Percentiles rank a stretch among this genome's conserved stretches.
Evolutionary conservation across 2,888 invertebrate species (phyloP).

Genomic region (Ophioninae sp.): DNA sequence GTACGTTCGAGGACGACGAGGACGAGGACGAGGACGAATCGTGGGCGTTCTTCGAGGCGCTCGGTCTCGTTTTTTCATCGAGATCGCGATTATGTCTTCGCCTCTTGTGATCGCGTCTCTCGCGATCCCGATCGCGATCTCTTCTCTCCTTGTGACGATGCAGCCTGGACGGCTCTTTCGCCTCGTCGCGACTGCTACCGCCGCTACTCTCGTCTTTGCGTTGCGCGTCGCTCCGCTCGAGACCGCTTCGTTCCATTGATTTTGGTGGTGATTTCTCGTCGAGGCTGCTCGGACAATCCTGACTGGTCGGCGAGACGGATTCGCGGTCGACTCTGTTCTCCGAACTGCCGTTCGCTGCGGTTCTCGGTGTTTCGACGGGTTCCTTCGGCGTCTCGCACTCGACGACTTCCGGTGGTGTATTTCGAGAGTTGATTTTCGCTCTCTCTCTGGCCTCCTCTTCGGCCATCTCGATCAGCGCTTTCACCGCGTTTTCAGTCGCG

Average conservation of each 20-base stretch:
- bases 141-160: conserved; percentile 70
- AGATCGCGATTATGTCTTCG: conserved; percentile 59
- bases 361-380: conserved; percentile 2
- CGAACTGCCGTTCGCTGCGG: conserved; percentile 11
- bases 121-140: conserved; percentile 68
- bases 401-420: not conserved
- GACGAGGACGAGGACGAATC: conserved; percentile 27
- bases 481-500: conserved; percentile 79
- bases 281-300: conserved; percentile 63
- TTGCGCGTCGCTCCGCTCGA: conserved; percentile 10
- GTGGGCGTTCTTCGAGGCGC: conserved; percentile 38
- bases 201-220: conserved; percentile 40
- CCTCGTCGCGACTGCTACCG: conserved; percentile 65
- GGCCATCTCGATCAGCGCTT: conserved; percentile 79
- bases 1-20: conserved; percentile 15
- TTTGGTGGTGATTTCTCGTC: conserved; percentile 70
- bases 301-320: conserved; percentile 44
- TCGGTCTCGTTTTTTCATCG: conserved; percentile 47
- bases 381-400: conserved; percentile 40
- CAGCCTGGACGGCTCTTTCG: conserved; percentile 67
- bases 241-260: conserved; percentile 14
- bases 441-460: conserved; percentile 78
- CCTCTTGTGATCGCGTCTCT: conserved; percentile 69
- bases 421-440: conserved; percentile 61
- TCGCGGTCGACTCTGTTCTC: conserved; percentile 10